Base-by-base conservation (phyloP, 2,888 invertebrate genomes). In the Ischnus inquisitorius region DNA sequence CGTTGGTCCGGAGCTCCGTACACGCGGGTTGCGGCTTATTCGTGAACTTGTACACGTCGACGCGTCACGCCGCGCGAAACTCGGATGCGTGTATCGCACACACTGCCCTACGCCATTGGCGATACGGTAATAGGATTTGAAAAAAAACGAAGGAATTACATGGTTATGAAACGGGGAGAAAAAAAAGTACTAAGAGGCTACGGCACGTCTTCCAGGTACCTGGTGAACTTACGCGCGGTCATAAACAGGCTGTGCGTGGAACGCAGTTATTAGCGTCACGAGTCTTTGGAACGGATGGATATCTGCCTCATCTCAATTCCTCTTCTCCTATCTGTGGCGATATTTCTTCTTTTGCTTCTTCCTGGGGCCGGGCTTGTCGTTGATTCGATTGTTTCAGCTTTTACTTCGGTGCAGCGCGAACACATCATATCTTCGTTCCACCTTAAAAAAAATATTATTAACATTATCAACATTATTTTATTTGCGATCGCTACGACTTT, bases 231-330 rank as follows among this genome's bases (percentile, higher is more conserved):
- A 62, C 28, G 71, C 71, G 60, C 64, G 65, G 67, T 46, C 72
- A 65, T 72, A 48, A 77, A 72, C 77, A 83, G 89, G 88, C 88
- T 86, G 87, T 84, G 76, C 85, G 88, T 87, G 82, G 79, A 91
- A 90, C 89, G 88, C 91, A n/a, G 88, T 92, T 89, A 91, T 92
- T 91, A 91, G 88, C 89, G 89, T 88, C 88, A 85, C 79, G 86
- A 83, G 84, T 54, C 54, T 76, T 54, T 51, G 67, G 79, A 83
- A 82, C 69, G 75, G 81, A 86, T 60, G 69, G 76, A 71, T 41
- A 67, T 57, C 71, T 57, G 39, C 57, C 8, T 41, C 71, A 8
- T 34, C 12, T 34, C 8, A 62, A 14, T n/a, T 62, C 22, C 10
- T 25, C 57, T 57, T 57, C 57, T 16, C 16, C 8, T 51, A 51